Base-by-base conservation (phyloP, 2,797 vertebrate genomes). In the Scleropages formosus region DNA sequence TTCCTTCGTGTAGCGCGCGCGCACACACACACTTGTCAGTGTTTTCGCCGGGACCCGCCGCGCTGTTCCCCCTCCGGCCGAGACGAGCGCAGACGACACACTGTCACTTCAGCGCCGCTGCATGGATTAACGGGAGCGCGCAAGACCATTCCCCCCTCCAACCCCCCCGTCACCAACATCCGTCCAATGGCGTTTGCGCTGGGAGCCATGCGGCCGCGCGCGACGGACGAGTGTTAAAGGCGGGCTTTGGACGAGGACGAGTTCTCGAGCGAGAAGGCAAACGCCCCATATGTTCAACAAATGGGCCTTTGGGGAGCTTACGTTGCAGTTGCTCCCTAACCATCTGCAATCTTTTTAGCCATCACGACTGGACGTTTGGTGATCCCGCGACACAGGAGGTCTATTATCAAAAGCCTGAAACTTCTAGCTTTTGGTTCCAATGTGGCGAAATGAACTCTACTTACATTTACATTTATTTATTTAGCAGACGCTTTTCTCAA, bases 101-200 rank as follows among this genome's bases (percentile, higher is more conserved):
- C 73, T 49, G 60, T 63, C 53, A 69, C 47, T 73, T 51, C 13
- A 66, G 39, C 53, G 31, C 26, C 15, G 31, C 65, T 58, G 24
- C 51, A 49, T 66, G 47, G 73, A 78, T 75, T 73, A 74, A 65
- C 77, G 24, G 64, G 59, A 74, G 20, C 62, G 58, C 73, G 26
- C 49, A 62, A 66, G 73, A n/a, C n/a, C n/a, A n/a, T 66, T 47
- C 59, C 31, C 31, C 2, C 31, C 31, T 31, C 2, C n/a, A n/a
- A n/a, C n/a, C n/a, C n/a, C n/a, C n/a, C 31, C 31, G 6, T 39
- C 6, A 39, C 39, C 53, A 20, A 26, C 66, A 13, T 74, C 71
- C 53, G 77, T 77, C 71, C 76, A 73, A 73, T 73, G 58, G 68
- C 70, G 74, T 47, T 58, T 26, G 61, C 22, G 6, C 51, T 15